Conservation (phyloP, 2,888 invertebrate species). For the Lamellibrachia satsuma region DNA sequence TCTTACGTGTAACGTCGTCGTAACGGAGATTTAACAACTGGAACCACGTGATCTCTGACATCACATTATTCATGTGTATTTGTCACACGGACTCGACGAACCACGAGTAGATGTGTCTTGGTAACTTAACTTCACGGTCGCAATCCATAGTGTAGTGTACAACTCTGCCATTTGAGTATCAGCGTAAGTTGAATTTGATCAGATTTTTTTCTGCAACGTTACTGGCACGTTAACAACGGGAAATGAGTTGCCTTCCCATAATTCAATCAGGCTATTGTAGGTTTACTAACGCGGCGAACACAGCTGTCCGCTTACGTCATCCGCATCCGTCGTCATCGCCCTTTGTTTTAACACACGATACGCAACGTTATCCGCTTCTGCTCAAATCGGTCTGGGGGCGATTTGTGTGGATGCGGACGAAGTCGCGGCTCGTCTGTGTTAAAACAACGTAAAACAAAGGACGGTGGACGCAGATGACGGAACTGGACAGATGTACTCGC, state of each 20-base stretch:
- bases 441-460: no score
- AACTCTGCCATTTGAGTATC: not conserved
- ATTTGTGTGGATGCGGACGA: no score
- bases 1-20: not conserved
- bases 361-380: no score
- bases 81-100: not conserved
- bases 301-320: no score
- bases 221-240: not conserved
- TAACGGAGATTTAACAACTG: not conserved
- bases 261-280: no score
- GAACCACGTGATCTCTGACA: conserved; percentile 3
- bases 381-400: no score
- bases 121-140: not conserved
- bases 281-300: no score
- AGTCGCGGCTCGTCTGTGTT: no score
- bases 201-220: not conserved
- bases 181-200: not conserved
- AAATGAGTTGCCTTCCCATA: not conserved
- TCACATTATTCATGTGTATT: not conserved
- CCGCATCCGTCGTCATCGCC: no score
- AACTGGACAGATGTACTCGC: no score
- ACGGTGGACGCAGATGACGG: no score
- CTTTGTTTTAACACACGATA: no score
- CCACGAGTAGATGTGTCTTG: not conserved
- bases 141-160: not conserved